Base-by-base conservation (phyloP, 2,113 vertebrate species). In the Macroglossus sobrinus region DNA sequence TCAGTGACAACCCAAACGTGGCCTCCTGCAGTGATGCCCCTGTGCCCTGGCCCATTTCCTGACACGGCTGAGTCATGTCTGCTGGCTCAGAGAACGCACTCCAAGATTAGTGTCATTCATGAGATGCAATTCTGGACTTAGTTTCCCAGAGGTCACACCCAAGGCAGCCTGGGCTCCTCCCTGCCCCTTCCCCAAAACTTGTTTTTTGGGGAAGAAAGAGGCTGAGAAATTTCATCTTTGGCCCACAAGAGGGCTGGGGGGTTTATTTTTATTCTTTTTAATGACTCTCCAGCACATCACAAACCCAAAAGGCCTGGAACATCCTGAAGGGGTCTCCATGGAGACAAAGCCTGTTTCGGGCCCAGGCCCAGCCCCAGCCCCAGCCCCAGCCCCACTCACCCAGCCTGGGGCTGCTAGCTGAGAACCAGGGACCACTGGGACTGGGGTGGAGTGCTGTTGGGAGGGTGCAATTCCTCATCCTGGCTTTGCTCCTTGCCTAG, bases 311-410 rank as follows among this genome's bases (percentile, higher is more conserved):
- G 82, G 43, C 59, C 69, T 38, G 0, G 4, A 40, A 87, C 75
- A 53, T 75, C 61, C 30, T 33, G 66, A 28, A 47, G 33, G 16
- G 21, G 82, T 91, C 61, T 94, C 92, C 92, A 91, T 96, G 88
- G 88, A 96, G 82, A 91, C 43, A 0, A 50, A 86, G 61, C 26
- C 50, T 53, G 30, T 38, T 75, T 81, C 80, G n/a, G 0, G 63
- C 69, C 35, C 4, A 28, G 55, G 50, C 59, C 89, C 50, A 14
- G 47, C 12, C 47, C 45, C 3, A 15, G 50, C 4, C 50, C 47
- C n/a, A 0, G 43, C 69, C n/a, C 28, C 3, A 28, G 55, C 68
- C 57, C 89, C 50, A 14, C 33, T 45, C 79, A 76, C 75, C 71
- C 30, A 35, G 68, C 57, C 76, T 45, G 57, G 55, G 68, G 68